Conservation (phyloP, 2,888 invertebrate species). For the Podotricha telesiphe region DNA sequence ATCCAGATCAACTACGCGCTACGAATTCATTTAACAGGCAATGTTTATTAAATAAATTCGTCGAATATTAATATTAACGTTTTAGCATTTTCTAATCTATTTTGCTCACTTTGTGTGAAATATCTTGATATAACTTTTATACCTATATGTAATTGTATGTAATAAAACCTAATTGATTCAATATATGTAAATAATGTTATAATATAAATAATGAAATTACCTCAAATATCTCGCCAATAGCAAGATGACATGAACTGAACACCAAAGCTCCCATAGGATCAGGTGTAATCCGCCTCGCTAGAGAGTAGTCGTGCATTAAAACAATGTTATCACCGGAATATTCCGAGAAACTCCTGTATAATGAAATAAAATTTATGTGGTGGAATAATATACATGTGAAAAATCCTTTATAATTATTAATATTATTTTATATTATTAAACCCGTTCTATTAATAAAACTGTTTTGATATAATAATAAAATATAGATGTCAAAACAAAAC, state of each 20-base stretch:
- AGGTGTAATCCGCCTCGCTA: slow-evolving; percentile 83
- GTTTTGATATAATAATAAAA: no score
- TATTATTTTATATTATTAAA: background rate
- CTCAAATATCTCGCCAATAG: slow-evolving; percentile 91
- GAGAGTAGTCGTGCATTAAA: slow-evolving; percentile 86
- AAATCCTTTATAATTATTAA: no score
- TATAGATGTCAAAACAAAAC: no score
- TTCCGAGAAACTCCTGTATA: slow-evolving; percentile 82
- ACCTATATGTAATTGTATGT: no score
- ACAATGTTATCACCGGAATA: slow-evolving; percentile 88
- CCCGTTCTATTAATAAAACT: background rate
- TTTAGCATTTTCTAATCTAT: no score
- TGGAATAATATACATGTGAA: background rate
- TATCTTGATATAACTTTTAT: background rate
- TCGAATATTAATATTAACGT: no score
- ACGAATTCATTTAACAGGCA: no score
- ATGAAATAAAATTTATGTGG: background rate
- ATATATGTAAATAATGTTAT: no score
- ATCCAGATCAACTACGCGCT: no score
- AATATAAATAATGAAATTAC: slow-evolving; percentile 60
- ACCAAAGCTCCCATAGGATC: slow-evolving; percentile 79
- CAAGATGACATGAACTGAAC: slow-evolving; percentile 89
- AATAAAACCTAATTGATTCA: no score
- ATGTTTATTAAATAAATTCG: no score
- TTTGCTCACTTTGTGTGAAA: no score